Conservation (phyloP, 2,888 invertebrate species). For the Gonocerus acuteangulatus region DNA sequence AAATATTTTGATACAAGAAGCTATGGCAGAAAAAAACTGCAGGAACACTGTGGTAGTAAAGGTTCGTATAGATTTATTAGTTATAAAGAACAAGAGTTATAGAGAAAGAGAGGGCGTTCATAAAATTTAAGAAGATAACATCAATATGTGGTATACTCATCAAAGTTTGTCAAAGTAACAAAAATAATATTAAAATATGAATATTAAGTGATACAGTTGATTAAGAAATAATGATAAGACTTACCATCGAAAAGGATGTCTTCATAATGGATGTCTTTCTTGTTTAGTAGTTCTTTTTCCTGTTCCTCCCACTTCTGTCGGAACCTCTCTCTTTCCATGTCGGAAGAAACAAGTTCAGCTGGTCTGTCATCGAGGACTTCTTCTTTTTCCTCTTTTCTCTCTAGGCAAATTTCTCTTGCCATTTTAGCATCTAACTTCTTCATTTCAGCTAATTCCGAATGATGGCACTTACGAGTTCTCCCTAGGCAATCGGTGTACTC, state of each 20-base stretch:
- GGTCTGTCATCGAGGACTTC: conserved; percentile 26
- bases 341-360: conserved; percentile 46
- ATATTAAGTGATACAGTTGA: too few species aligned
- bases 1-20: too few species aligned
- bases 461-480: conserved; percentile 72
- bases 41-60: too few species aligned
- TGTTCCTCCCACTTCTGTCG: conserved; percentile 83
- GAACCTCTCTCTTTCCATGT: conserved; percentile 59
- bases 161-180: too few species aligned
- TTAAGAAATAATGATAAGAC: conserved; percentile 35
- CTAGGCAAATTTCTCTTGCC: conserved; percentile 19
- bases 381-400: conserved; percentile 27
- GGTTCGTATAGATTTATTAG: too few species aligned
- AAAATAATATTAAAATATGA: too few species aligned
- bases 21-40: too few species aligned
- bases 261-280: conserved; percentile 80
- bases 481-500: conserved; percentile 86
- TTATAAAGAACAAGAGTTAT: too few species aligned
- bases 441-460: conserved; percentile 63
- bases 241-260: conserved; percentile 80
- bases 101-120: too few species aligned
- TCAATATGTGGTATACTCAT: too few species aligned
- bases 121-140: too few species aligned
- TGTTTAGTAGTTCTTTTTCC: conserved; percentile 61
- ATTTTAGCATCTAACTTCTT: conserved; percentile 52